Percentiles rank a stretch among this genome's conserved stretches.
phyloP scores from a whole-genome alignment of 2,888 invertebrate genomes.

The Caenorhabditis becei region DNA sequence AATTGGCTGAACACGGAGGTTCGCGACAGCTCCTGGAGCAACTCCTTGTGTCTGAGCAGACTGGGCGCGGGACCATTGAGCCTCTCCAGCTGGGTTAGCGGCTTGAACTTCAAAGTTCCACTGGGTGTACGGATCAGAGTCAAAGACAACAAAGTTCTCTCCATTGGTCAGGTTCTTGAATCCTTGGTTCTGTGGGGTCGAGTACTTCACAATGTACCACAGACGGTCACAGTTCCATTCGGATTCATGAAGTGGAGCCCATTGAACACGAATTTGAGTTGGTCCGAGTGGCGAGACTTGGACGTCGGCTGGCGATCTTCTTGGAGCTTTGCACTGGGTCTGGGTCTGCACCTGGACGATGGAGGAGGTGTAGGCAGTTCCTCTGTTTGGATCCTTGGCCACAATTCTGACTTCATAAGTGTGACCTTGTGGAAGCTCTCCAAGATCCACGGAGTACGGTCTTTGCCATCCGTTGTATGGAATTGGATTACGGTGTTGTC shows the following conservation, averaged over 20 bases:
- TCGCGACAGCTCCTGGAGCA: slow-evolving; percentile 80
- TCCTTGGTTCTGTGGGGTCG: slow-evolving; percentile 69
- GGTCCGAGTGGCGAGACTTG: slow-evolving; percentile 79
- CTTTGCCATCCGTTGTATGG: slow-evolving; percentile 80
- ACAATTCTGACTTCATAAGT: slow-evolving; percentile 74
- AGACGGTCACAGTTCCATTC: slow-evolving; percentile 81
- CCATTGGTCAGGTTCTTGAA: slow-evolving; percentile 77
- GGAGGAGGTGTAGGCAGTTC: slow-evolving; percentile 77
- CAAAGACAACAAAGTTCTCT: slow-evolving; percentile 77
- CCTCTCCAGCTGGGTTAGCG: slow-evolving; percentile 79
- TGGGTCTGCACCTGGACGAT: slow-evolving; percentile 76
- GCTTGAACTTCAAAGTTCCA: slow-evolving; percentile 81
- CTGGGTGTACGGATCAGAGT: slow-evolving; percentile 80
- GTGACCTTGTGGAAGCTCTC: slow-evolving; percentile 78
- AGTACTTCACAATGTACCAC: slow-evolving; percentile 81
- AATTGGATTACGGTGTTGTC: slow-evolving; percentile 74
- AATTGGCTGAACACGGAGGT: slow-evolving; percentile 76
- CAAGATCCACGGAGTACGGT: slow-evolving; percentile 78
- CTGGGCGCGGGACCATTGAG: slow-evolving; percentile 78
- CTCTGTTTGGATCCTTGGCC: slow-evolving; percentile 76
- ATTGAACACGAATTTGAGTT: slow-evolving; percentile 80
- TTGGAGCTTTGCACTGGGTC: slow-evolving; percentile 75
- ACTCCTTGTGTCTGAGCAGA: slow-evolving; percentile 76
- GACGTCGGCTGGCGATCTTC: slow-evolving; percentile 75
- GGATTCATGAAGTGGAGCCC: slow-evolving; percentile 79